A percentile compares a stretch with the other conserved stretches of the same genome.
phyloP scores from a whole-genome alignment of 2,113 vertebrate genomes.

The Lonchura striata region DNA sequence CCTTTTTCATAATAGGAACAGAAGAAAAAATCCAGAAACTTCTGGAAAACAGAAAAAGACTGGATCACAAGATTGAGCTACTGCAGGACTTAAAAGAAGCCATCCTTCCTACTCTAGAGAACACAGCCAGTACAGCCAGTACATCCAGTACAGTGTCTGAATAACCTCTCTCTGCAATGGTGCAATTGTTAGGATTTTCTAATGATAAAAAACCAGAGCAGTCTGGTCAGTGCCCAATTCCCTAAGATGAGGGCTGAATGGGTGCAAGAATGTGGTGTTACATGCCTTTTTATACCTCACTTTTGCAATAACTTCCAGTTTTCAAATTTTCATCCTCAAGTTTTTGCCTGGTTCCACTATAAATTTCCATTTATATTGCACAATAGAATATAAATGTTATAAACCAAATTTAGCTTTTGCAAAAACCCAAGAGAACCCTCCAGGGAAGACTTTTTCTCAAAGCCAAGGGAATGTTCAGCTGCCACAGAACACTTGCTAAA shows the following conservation, averaged over 20 bases:
- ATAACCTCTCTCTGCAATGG: not conserved
- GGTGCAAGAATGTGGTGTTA: not conserved
- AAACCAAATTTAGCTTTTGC: not conserved
- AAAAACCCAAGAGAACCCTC: not conserved
- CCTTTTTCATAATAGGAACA: constrained; percentile 43
- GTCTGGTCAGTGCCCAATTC: not conserved
- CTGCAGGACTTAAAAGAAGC: constrained; percentile 59
- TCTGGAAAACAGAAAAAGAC: constrained; percentile 40
- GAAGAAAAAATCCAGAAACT: constrained; percentile 56
- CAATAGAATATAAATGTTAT: not conserved
- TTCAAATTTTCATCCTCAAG: not conserved
- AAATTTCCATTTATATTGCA: not conserved
- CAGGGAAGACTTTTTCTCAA: not conserved
- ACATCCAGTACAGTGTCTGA: constrained; percentile 19
- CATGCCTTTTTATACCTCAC: constrained; percentile 7
- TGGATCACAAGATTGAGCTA: constrained; percentile 62
- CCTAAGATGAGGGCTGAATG: not conserved
- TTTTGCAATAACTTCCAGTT: not conserved
- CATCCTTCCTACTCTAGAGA: not conserved
- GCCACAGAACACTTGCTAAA: not conserved
- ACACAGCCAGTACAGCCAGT: not conserved
- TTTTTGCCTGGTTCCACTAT: not conserved
- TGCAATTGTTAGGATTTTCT: not conserved
- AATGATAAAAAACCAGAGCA: not conserved
- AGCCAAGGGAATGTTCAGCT: not conserved